A percentile compares a stretch with the other conserved stretches of the same genome.
phyloP scores from a whole-genome alignment of 2,888 invertebrate genomes.

The Achlya flavicornis region DNA sequence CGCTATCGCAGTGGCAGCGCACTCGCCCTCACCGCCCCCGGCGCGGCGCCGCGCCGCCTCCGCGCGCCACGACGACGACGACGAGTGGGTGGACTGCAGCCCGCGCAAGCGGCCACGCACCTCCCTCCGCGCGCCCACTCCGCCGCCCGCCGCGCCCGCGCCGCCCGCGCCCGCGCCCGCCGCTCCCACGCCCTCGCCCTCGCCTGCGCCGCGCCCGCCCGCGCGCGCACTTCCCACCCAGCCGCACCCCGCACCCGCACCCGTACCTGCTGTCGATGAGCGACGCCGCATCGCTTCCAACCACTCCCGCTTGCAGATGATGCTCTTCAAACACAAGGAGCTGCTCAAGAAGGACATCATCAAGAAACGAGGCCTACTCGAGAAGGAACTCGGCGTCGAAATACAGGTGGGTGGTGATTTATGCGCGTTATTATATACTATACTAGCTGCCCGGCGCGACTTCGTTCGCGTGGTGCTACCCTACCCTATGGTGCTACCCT shows the following conservation, averaged over 20 bases:
- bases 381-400: conserved; percentile 94
- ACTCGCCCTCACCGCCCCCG: conserved; percentile 55
- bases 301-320: conserved; percentile 87
- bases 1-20: conserved; percentile 40
- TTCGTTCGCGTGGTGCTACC: too few species aligned
- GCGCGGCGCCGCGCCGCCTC: conserved; percentile 59
- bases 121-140: conserved; percentile 35
- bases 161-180: conserved; percentile 40
- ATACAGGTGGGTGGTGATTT: conserved; percentile 86
- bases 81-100: conserved; percentile 73
- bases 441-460: too few species aligned
- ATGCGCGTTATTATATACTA: not conserved
- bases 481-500: too few species aligned
- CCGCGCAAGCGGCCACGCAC: conserved; percentile 61
- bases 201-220: conserved; percentile 36
- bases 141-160: conserved; percentile 43
- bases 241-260: too few species aligned
- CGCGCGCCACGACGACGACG: conserved; percentile 68
- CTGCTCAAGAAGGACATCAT: conserved; percentile 96
- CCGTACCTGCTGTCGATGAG: conserved; percentile 62
- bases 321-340: conserved; percentile 94
- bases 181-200: conserved; percentile 52
- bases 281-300: conserved; percentile 82
- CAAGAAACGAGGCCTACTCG: conserved; percentile 93
- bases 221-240: conserved; percentile 17